Base-by-base conservation (phyloP, 2,888 invertebrate species). In the Brachyptera putata region DNA sequence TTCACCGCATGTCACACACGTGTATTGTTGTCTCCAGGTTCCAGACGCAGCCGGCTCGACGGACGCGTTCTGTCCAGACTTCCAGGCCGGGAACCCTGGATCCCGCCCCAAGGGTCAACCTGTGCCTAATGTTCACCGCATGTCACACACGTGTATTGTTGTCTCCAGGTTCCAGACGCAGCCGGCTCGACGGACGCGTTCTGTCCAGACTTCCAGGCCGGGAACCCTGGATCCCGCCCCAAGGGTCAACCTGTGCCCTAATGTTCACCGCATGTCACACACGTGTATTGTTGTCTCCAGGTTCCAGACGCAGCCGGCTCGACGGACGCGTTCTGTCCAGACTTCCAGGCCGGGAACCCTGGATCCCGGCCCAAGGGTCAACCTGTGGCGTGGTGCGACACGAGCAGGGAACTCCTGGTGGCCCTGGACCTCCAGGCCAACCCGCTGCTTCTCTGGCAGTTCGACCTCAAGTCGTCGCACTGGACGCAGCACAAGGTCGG, bases 111-210 rank as follows among this genome's bases (percentile, higher is more conserved):
- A 14, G 22, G 21, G 49, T 41, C 58, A 66, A 37, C 67, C 69
- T 1, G 63, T 68, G n/a, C 63, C 14, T 69, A 69, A 69, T 68
- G 69, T n/a, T n/a, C n/a, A n/a, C n/a, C n/a, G n/a, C n/a, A n/a
- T n/a, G n/a, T n/a, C n/a, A n/a, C n/a, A n/a, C n/a, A n/a, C n/a
- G n/a, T n/a, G n/a, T n/a, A n/a, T n/a, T n/a, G n/a, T n/a, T n/a
- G n/a, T n/a, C n/a, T n/a, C n/a, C n/a, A n/a, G n/a, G n/a, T n/a
- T n/a, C n/a, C n/a, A n/a, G n/a, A n/a, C n/a, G n/a, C n/a, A n/a
- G n/a, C n/a, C n/a, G n/a, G n/a, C n/a, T n/a, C n/a, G n/a, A n/a
- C 26, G 22, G 9, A 60, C 13, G 58, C 55, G 5, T 68, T 66
- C 57, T 69, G 69, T 58, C 69, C 69, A 4, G 66, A 67, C 36